A percentile compares a stretch with the other conserved stretches of the same genome.
These are phyloP conservation scores for Dolichallabes microphthalmus DNA, from an alignment of 2,113 vertebrate genomes.

Conservation along the genomic window DNA sequence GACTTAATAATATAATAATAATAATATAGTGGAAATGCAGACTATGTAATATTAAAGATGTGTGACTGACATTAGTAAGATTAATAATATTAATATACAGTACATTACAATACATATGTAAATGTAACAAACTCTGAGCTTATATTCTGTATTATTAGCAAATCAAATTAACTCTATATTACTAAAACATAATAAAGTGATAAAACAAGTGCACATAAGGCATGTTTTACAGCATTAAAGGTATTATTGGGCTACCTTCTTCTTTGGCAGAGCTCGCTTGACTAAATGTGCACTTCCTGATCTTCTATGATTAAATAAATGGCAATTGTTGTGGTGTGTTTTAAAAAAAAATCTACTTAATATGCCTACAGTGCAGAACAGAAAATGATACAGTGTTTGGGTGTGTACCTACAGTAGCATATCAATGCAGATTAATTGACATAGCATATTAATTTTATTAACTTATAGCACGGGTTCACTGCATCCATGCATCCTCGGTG, in stretches of 20 bases:
- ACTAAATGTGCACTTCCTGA: neutral
- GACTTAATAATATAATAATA: neutral
- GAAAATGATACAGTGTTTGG: neutral
- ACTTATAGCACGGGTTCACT: neutral
- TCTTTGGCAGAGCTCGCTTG: neutral
- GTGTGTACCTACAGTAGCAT: neutral
- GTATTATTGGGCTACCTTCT: neutral
- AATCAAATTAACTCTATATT: neutral
- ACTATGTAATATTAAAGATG: neutral
- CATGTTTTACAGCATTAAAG: neutral
- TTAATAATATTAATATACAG: neutral
- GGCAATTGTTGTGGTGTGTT: neutral
- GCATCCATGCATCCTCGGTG: constrained; percentile 16
- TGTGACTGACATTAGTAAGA: neutral
- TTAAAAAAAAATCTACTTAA: neutral
- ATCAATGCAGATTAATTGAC: neutral
- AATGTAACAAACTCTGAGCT: neutral
- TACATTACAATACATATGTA: neutral
- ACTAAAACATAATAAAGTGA: neutral
- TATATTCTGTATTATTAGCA: neutral
- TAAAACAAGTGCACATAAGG: neutral
- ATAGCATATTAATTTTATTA: neutral
- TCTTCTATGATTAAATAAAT: neutral
- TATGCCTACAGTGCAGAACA: neutral
- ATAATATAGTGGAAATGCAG: neutral